These are phyloP conservation scores for Etheostoma perlongum DNA, from an alignment of 2,797 vertebrate species.

Conservation along the genomic window DNA sequence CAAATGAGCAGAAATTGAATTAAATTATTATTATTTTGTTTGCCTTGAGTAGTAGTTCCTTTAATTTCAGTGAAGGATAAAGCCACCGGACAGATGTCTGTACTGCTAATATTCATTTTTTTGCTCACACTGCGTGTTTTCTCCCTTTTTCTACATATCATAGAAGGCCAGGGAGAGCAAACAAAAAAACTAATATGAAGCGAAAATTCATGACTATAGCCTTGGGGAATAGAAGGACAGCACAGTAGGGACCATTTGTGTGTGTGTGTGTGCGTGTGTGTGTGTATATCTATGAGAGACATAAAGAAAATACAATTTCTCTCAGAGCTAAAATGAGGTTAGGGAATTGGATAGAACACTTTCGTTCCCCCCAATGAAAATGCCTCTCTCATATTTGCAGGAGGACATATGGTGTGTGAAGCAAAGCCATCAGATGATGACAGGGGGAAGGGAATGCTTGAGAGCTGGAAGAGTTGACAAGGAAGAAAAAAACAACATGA, in stretches of 20 bases:
- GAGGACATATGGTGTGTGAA: slow-evolving; percentile 65
- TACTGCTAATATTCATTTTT: slow-evolving; percentile 61
- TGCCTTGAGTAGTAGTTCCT: slow-evolving; percentile 25
- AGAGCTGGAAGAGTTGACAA: slow-evolving; percentile 56
- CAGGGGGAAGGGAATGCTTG: slow-evolving; percentile 30
- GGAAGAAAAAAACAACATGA: slow-evolving; percentile 30
- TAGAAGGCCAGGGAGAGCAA: slow-evolving; percentile 56
- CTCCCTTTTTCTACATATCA: slow-evolving; percentile 62
- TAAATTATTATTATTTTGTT: slow-evolving; percentile 13
- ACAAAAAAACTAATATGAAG: slow-evolving; percentile 66
- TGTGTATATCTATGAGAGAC: slow-evolving; percentile 23
- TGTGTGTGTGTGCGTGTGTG: slow-evolving; percentile 21
- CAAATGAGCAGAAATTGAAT: slow-evolving; percentile 12
- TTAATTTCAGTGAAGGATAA: slow-evolving; percentile 36
- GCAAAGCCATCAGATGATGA: slow-evolving; percentile 54
- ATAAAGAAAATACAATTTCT: slow-evolving; percentile 70
- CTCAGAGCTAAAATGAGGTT: slow-evolving; percentile 80
- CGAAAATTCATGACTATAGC: slow-evolving; percentile 75
- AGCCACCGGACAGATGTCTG: slow-evolving; percentile 42
- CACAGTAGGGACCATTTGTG: slow-evolving; percentile 43
- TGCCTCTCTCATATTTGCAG: slow-evolving; percentile 60
- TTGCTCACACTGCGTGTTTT: slow-evolving; percentile 40
- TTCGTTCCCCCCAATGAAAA: slow-evolving; percentile 60
- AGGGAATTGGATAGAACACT: slow-evolving; percentile 76
- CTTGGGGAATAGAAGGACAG: slow-evolving; percentile 66